Evolutionary conservation across 2,888 invertebrate genomes (phyloP).

Genomic region (Sinohyriopsis cumingii): DNA sequence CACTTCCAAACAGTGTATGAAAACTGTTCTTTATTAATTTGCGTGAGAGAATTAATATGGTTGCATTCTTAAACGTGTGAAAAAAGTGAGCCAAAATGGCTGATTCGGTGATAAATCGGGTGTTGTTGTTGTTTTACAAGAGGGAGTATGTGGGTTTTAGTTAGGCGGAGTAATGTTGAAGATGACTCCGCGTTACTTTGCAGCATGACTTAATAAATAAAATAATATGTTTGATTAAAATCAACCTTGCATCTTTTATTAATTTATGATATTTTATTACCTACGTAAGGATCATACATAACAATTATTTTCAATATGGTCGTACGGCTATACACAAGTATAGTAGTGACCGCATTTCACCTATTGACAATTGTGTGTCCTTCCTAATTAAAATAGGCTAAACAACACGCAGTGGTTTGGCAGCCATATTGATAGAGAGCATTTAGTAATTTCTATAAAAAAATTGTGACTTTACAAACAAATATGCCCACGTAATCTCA

Average conservation of each 20-base stretch:
- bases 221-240: no score
- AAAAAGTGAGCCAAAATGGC: constrained; percentile 31
- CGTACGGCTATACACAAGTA: neutral
- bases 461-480: no score
- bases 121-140: constrained; percentile 3
- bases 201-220: no score
- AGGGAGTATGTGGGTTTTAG: constrained; percentile 22
- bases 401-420: constrained; percentile 24
- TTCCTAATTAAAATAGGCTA: constrained; percentile 15
- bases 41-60: neutral
- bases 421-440: constrained; percentile 47
- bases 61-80: constrained; percentile 3
- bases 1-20: constrained; percentile 9
- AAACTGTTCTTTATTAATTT: neutral
- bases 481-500: no score
- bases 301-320: no score
- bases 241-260: no score
- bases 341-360: constrained; percentile 15
- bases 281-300: no score
- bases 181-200: constrained; percentile 40
- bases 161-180: constrained; percentile 46
- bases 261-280: no score
- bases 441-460: constrained; percentile 9
- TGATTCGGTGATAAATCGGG: constrained; percentile 19
- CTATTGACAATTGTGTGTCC: constrained; percentile 15